Base-by-base conservation (phyloP, 2,888 invertebrate genomes). In the Synergus laeviventris region DNA sequence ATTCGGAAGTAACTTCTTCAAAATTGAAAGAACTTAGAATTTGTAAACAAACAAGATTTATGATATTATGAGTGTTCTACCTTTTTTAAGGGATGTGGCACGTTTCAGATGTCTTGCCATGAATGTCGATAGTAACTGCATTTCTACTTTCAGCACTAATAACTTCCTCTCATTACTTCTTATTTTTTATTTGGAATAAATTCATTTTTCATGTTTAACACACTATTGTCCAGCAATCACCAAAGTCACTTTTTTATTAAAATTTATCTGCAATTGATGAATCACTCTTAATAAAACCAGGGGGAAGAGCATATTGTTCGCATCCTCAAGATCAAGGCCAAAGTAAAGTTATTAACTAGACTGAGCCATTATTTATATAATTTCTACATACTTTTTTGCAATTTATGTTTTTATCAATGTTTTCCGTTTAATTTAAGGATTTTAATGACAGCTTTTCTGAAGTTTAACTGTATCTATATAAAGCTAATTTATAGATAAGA, bases 91-190 rank as follows among this genome's bases (percentile, higher is more conserved):
- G 81, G 88, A 89, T 76, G 89, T 77, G 66, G 83, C 89, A 75
- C 88, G 84, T 84, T 88, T 89, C 81, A 87, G 77, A 75, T 89
- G 88, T 76, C 86, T 83, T 80, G 86, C 87, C 86, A 89, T 87
- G 84, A 89, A 87, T 81, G 85, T 87, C 76, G 88, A 89, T 83
- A 88, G 80, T 74, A 88, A 84, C 85, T 88, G 88, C 88, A 89
- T 89, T 70, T 70, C 70, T 49, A 70, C 16, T 45, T 5, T 45
- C 18, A 49, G n/a, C 24, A 70, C 49, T 49, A 36, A 45, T 45
- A 66, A 45, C 31, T 31, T 31, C 31, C 31, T 31, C 31, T 31
- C 31, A 24, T 42, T 1, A 21, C 16, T 45, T 49, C 12, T 7
- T 31, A 70, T 31, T 49, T 24, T 66, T 49, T 45, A 49, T 18